Base-by-base conservation (phyloP, 2,797 vertebrate species). In the Lutjanus campechanus region DNA sequence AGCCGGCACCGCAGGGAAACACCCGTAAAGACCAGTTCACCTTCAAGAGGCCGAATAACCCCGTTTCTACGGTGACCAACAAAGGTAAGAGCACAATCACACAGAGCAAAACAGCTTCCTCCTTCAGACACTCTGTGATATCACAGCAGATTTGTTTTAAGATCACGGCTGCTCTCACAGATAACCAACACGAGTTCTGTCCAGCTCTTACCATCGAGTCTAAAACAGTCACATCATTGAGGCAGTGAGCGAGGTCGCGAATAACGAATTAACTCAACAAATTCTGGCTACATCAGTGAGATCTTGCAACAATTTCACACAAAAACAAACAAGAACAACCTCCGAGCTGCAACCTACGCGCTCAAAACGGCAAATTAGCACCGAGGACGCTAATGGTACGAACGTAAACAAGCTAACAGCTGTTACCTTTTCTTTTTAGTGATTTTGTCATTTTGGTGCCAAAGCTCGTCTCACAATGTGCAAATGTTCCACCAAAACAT, bases 1-100 rank as follows among this genome's bases (percentile, higher is more conserved):
- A 7, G 19, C 4, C 77, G 1, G 25, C 47, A 0, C 20, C 47
- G 5, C 29, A 0, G 7, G 46, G n/a, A 1, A 67, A 51, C 16
- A 0, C 5, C 17, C 1, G 6, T 10, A 77, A 22, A 41, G 12
- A 58, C 0, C 44, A 56, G 46, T 85, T 88, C 83, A 53, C 84
- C 72, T 95, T 95, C 66, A 94, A 89, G 89, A 94, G 53, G 77
- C 90, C 88, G 0, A 61, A 56, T 25, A 47, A 46, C 40, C 77
- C 68, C 0, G 63, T 82, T 17, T 10, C 71, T 8, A 59, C 20
- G 0, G 73, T 9, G 7, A 81, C 76, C 11, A 47, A 5, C 62
- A 82, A 65, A 86, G 93, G 94, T 95, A 79, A 86, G 87, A 46
- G 2, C 46, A 5, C 49, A 3, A 11, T 8, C 56, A 40, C 49